Evolutionary conservation across 2,797 vertebrate genomes (phyloP).

Genomic region (Periophthalmus magnuspinnatus): DNA sequence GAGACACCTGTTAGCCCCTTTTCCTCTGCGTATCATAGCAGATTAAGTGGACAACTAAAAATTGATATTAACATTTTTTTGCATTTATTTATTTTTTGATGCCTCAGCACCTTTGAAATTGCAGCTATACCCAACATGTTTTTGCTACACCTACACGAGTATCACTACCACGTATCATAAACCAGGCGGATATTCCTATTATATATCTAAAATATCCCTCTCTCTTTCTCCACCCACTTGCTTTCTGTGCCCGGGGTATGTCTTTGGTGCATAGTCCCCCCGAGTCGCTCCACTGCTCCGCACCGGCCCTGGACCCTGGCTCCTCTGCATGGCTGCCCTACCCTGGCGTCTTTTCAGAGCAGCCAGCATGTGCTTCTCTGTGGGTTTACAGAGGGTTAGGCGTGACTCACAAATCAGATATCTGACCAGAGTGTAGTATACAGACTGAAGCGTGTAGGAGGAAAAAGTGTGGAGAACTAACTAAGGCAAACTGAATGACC

Average conservation of each 20-base stretch:
- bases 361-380: slow-evolving; percentile 67
- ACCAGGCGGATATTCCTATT: slow-evolving; percentile 66
- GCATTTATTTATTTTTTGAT: not conserved
- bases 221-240: slow-evolving; percentile 61
- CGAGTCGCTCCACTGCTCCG: slow-evolving; percentile 50
- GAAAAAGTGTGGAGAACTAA: slow-evolving; percentile 68
- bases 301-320: slow-evolving; percentile 38
- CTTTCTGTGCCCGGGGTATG: slow-evolving; percentile 49
- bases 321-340: slow-evolving; percentile 62
- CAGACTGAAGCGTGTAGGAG: slow-evolving; percentile 69
- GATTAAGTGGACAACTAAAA: not conserved
- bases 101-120: not conserved
- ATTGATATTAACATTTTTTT: no score
- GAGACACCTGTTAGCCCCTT: not conserved
- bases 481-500: slow-evolving; percentile 69
- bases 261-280: slow-evolving; percentile 61
- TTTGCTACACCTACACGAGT: not conserved
- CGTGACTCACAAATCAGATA: slow-evolving; percentile 78
- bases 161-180: slow-evolving; percentile 42
- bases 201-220: slow-evolving; percentile 61
- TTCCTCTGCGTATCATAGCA: not conserved
- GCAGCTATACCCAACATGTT: not conserved
- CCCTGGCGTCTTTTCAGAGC: slow-evolving; percentile 75
- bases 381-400: slow-evolving; percentile 62
- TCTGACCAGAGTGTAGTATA: slow-evolving; percentile 74